These are phyloP conservation scores for Zaprionus camerounensis DNA, from an alignment of 1,140 invertebrate species.

Conservation along the genomic window DNA sequence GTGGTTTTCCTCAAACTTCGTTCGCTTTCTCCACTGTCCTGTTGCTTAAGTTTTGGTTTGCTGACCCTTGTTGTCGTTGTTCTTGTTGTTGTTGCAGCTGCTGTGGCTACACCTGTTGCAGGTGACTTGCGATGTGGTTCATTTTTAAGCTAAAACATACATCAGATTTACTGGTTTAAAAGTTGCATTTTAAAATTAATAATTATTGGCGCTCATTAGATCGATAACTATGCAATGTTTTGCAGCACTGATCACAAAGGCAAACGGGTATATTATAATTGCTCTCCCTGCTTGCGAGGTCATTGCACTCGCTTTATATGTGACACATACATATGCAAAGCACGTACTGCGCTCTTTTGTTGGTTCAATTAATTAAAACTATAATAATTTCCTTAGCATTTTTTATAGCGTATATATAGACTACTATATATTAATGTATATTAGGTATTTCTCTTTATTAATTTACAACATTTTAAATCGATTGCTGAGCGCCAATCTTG, in stretches of 20 bases:
- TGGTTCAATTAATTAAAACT: not conserved
- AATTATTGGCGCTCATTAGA: not conserved
- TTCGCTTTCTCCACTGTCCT: constrained; percentile 58
- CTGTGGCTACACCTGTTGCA: constrained; percentile 53
- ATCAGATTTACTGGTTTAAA: not conserved
- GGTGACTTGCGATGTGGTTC: constrained; percentile 57
- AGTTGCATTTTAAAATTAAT: not conserved
- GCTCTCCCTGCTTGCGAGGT: not conserved
- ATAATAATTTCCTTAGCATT: not conserved
- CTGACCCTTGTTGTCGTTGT: constrained; percentile 24
- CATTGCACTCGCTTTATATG: not conserved
- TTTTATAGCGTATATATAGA: not conserved
- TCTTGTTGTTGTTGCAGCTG: constrained; percentile 13
- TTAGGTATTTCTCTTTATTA: not conserved
- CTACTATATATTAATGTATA: not conserved
- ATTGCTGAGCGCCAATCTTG: not conserved
- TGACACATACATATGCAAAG: not conserved
- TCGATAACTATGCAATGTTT: not conserved
- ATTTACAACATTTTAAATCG: constrained; percentile 13
- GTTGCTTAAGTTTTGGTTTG: constrained; percentile 50
- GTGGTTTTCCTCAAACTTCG: constrained; percentile 45
- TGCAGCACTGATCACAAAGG: not conserved
- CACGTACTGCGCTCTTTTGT: not conserved
- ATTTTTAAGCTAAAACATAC: constrained; percentile 45
- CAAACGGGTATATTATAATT: not conserved